Conservation (phyloP, 2,797 vertebrate species). For the Scyliorhinus canicula region DNA sequence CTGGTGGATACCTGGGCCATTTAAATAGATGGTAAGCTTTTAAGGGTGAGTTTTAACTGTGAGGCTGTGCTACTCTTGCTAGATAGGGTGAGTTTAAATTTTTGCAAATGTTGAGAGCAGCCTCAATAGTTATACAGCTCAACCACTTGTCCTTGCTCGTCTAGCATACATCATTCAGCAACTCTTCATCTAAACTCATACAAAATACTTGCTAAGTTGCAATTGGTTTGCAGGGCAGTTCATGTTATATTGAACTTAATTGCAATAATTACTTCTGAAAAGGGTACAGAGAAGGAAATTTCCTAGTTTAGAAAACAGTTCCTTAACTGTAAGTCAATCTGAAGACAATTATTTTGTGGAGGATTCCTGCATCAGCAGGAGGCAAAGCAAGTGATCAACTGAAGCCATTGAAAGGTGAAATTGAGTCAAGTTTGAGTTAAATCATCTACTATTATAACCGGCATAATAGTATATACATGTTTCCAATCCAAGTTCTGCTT, state of each 20-base stretch:
- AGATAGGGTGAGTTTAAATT: not conserved
- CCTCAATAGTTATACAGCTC: not conserved
- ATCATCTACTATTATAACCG: not conserved
- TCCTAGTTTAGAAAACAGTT: not conserved
- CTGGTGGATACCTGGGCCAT: not conserved
- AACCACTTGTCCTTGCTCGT: not conserved
- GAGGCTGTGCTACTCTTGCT: not conserved
- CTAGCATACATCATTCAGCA: not conserved
- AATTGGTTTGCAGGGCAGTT: not conserved
- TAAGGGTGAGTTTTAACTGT: not conserved
- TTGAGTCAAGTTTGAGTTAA: not conserved
- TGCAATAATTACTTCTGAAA: not conserved
- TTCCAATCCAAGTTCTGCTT: not conserved
- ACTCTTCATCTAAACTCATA: not conserved
- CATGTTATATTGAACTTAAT: not conserved
- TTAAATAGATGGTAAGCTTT: not conserved
- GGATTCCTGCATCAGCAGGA: not conserved
- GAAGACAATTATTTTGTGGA: not conserved
- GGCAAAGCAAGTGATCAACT: not conserved
- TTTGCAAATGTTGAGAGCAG: not conserved
- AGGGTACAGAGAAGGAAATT: not conserved
- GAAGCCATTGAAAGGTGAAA: not conserved
- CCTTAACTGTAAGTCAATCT: not conserved
- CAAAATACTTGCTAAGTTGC: not conserved
- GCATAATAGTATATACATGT: not conserved